phyloP scores from a whole-genome alignment of 2,113 vertebrate genomes.

The Podilymbus podiceps region DNA sequence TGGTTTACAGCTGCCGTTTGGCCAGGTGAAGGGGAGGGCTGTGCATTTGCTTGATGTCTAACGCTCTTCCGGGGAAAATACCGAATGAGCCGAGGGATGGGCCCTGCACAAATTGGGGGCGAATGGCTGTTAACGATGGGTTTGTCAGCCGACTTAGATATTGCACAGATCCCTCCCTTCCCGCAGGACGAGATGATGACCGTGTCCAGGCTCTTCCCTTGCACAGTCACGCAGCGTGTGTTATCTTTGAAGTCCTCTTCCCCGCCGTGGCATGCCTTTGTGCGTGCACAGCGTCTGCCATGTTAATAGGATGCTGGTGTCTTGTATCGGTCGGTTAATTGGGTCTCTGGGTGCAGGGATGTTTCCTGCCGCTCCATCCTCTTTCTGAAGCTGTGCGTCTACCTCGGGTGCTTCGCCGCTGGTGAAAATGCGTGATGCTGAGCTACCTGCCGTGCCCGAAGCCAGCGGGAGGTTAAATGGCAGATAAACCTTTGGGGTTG shows the following conservation, averaged over 20 bases:
- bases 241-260: not conserved
- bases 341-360: not conserved
- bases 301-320: not conserved
- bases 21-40: accelerated
- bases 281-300: not conserved
- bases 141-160: not conserved
- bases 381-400: not conserved
- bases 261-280: not conserved
- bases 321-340: not conserved
- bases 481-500: not conserved
- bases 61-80: not conserved
- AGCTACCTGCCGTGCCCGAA: not conserved
- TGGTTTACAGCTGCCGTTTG: not conserved
- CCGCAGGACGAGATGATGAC: not conserved
- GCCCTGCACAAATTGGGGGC: accelerated
- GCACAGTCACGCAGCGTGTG: not conserved
- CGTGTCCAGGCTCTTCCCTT: not conserved
- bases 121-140: accelerated
- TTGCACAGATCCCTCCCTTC: not conserved
- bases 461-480: not conserved
- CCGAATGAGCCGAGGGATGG: not conserved
- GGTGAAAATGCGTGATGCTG: not conserved
- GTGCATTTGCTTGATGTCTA: not conserved
- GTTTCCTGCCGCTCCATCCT: slow-evolving; percentile 26
- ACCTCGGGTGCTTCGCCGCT: not conserved